Evolutionary conservation across 35 echinoderm and acorn worm species (phyloP).

Genomic region (Heliocidaris erythrogramma): DNA sequence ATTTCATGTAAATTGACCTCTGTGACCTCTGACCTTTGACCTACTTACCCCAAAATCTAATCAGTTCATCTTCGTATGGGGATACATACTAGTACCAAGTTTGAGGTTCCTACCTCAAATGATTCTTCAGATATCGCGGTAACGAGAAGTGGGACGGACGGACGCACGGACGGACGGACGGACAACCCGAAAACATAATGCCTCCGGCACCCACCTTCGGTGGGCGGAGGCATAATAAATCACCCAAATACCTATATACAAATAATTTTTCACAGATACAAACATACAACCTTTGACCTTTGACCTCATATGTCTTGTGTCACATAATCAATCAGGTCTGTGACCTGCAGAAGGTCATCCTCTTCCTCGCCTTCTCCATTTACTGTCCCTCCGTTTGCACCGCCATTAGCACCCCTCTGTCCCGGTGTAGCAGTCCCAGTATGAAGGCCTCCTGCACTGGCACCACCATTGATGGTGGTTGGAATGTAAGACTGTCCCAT

Average conservation of each 20-base stretch:
- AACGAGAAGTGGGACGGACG: too few relatives aligned
- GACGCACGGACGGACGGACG: too few relatives aligned
- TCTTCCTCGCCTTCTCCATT: conserved; percentile 64
- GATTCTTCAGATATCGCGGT: too few relatives aligned
- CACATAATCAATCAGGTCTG: conserved; percentile 77
- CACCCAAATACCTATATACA: neutral
- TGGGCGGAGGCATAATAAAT: too few relatives aligned
- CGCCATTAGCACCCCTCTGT: conserved; percentile 8
- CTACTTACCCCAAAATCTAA: too few relatives aligned
- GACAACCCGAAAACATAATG: too few relatives aligned
- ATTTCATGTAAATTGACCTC: too few relatives aligned
- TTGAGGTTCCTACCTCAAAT: too few relatives aligned
- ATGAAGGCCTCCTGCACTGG: neutral
- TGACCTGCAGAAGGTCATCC: conserved; percentile 71
- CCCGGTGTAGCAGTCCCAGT: conserved; percentile 21
- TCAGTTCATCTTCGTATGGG: too few relatives aligned
- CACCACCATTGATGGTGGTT: conserved; percentile 32
- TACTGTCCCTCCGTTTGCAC: conserved; percentile 23
- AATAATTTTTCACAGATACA: neutral
- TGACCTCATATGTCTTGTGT: conserved; percentile 65
- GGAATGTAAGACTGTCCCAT: conserved; percentile 24
- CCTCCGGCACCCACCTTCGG: too few relatives aligned
- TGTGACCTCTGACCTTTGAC: too few relatives aligned
- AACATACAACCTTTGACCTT: neutral
- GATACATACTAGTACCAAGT: too few relatives aligned